Conservation (phyloP, 2,888 invertebrate species). For the Strigamia crassipes region DNA sequence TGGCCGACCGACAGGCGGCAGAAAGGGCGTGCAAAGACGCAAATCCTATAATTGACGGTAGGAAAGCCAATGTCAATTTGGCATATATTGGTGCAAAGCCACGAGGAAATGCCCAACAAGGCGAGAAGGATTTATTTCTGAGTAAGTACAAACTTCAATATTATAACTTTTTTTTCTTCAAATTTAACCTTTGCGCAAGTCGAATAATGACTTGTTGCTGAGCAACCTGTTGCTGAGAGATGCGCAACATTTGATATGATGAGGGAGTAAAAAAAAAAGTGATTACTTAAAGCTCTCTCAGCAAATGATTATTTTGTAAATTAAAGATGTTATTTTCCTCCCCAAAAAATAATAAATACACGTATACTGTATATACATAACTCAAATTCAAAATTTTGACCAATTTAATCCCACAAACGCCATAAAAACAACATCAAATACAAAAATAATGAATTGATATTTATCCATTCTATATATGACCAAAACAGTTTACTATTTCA, state of each 20-base stretch:
- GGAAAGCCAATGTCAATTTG: slow-evolving; percentile 97
- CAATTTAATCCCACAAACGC: too few relatives aligned
- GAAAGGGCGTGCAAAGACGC: slow-evolving; percentile 97
- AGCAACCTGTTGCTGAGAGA: slow-evolving; percentile 27
- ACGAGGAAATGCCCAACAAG: slow-evolving; percentile 70
- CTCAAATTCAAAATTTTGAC: too few relatives aligned
- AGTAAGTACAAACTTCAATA: slow-evolving; percentile 50
- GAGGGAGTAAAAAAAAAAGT: background rate
- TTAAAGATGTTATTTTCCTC: too few relatives aligned
- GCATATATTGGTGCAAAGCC: slow-evolving; percentile 97
- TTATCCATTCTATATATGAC: too few relatives aligned
- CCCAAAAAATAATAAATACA: too few relatives aligned
- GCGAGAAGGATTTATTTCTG: slow-evolving; percentile 56
- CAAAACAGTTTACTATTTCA: too few relatives aligned
- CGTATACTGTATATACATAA: too few relatives aligned
- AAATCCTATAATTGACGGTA: slow-evolving; percentile 96
- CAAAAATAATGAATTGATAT: too few relatives aligned
- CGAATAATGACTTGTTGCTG: slow-evolving; percentile 13
- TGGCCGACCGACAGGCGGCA: slow-evolving; percentile 92
- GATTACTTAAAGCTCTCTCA: background rate
- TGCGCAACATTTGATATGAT: slow-evolving; percentile 33
- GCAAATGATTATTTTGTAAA: background rate
- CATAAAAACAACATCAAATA: too few relatives aligned
- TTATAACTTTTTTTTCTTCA: background rate
- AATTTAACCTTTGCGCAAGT: background rate